Evolutionary conservation across 2,113 vertebrate genomes (phyloP).

Genomic region (Dasypus novemcinctus): DNA sequence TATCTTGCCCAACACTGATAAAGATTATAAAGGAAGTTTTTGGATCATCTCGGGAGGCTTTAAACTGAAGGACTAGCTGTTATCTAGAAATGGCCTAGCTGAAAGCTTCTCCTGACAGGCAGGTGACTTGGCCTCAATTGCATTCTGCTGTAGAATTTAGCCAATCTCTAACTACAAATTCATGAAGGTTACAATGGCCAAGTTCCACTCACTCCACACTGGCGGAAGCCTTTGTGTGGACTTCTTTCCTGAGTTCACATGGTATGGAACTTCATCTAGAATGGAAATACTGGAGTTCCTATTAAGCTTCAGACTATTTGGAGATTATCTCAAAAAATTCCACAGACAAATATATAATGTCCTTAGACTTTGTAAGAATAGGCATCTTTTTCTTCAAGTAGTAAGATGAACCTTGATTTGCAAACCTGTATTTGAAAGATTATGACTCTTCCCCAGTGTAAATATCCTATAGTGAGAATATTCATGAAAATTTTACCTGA

Average conservation of each 20-base stretch:
- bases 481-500: neutral
- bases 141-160: neutral
- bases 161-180: neutral
- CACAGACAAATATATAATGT: neutral
- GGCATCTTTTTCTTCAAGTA: conserved; percentile 1
- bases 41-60: neutral
- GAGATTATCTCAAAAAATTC: neutral
- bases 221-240: neutral
- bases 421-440: neutral
- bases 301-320: neutral
- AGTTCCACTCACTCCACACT: neutral
- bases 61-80: neutral
- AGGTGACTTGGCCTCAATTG: neutral
- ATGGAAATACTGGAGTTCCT: neutral
- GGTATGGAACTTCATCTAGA: neutral
- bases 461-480: neutral
- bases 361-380: neutral
- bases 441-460: neutral
- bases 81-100: conserved; percentile 28
- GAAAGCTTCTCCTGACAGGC: conserved; percentile 11
- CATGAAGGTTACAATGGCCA: neutral
- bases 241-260: neutral
- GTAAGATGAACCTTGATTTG: conserved; percentile 2
- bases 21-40: neutral
- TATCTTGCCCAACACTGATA: neutral